Evolutionary conservation across 2,797 vertebrate species (phyloP), one percentile per base, ranked within the genome.

Genomic region (Acipenser transmontanus): DNA sequence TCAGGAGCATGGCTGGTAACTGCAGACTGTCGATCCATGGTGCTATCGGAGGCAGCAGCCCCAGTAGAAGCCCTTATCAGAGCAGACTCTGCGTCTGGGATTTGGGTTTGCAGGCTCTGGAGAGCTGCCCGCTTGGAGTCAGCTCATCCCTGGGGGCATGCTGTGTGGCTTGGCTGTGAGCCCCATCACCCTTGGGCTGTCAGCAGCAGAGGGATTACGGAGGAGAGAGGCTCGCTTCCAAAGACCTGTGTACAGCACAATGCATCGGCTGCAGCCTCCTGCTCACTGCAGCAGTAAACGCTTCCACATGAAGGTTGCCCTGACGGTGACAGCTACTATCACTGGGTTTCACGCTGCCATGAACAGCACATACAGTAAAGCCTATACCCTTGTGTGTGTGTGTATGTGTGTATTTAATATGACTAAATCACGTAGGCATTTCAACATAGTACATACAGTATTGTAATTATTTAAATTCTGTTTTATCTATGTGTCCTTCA

Each of bases 241-340:
- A 20, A 9, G 11, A 4, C 34, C 4, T 34, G 34, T 34, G 34
- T 34, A 34, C 4, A 34, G 34, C 34, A 34, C 34, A 56, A 47
- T 8, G 48, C 66, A 61, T 59, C 66, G 50, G 66, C 66, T 67
- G 10, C 2, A 57, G 54, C 54, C 54, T n/a, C 6, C 54, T 59
- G 54, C 11, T 73, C 72, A 77, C 72, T 0, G 0, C 73, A 77
- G 76, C 62, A 66, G 65, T 65, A 34, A 34, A 34, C 4, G 34
- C 34, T 34, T 34, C 34, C 34, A n/a, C 9, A 57, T n/a, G 14
- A 11, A 11, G 9, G 12, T 13, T n/a, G 2, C 54, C 54, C 12
- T 7, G 54, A n/a, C 54, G 11, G 54, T 7, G 14, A 13, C 7
- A 7, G 54, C 54, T 7, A 11, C 54, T 57, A n/a, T 57, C 10